Evolutionary conservation across 1,140 invertebrate species (phyloP).

Genomic region (Drosophila arizonae): DNA sequence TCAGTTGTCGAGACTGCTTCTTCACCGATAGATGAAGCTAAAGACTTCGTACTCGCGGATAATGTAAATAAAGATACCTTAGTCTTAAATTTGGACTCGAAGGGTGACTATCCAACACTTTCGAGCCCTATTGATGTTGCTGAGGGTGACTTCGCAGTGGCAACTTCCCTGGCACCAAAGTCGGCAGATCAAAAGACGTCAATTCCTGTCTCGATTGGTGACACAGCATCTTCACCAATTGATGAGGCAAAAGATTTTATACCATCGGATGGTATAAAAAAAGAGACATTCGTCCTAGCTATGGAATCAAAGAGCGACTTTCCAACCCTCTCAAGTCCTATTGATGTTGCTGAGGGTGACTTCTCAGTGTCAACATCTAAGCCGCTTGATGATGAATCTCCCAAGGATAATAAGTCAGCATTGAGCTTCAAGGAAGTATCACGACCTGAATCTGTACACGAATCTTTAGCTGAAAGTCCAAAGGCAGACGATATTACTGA

Average conservation of each 20-base stretch:
- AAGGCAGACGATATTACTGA: slow-evolving; percentile 17
- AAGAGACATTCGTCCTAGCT: slow-evolving; percentile 21
- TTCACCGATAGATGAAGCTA: slow-evolving; percentile 26
- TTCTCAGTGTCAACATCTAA: slow-evolving; percentile 25
- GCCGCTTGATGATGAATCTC: slow-evolving; percentile 4
- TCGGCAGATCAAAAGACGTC: neutral
- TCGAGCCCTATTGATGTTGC: slow-evolving; percentile 34
- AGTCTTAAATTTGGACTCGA: neutral
- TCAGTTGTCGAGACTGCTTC: slow-evolving; percentile 37
- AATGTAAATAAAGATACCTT: neutral
- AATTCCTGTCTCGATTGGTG: neutral
- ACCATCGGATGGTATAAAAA: slow-evolving; percentile 28
- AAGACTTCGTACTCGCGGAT: neutral
- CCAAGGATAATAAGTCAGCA: slow-evolving; percentile 8
- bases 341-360: slow-evolving; percentile 69
- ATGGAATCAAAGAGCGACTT: slow-evolving; percentile 37
- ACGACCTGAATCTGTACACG: slow-evolving; percentile 29
- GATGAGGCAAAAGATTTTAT: slow-evolving; percentile 35
- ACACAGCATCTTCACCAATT: slow-evolving; percentile 23
- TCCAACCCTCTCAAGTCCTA: slow-evolving; percentile 67
- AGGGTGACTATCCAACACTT: slow-evolving; percentile 14
- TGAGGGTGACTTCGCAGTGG: slow-evolving; percentile 12
- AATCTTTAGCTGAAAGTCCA: slow-evolving; percentile 25
- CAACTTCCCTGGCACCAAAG: neutral
- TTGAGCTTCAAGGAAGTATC: slow-evolving; percentile 49